Evolutionary conservation across 2,797 vertebrate genomes (phyloP).

Genomic region (Nasua narica): DNA sequence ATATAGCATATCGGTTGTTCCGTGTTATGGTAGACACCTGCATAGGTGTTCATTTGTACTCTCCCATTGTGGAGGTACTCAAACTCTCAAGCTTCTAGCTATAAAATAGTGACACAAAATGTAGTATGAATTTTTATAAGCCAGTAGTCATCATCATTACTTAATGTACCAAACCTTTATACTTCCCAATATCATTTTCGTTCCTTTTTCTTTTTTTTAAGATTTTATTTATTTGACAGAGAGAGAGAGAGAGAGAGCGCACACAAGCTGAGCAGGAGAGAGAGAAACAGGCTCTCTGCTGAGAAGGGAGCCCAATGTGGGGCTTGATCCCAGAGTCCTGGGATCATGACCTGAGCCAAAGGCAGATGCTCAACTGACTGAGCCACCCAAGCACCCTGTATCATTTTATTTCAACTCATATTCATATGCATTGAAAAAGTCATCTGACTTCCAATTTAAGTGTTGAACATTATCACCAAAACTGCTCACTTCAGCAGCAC

Average conservation of each 20-base stretch:
- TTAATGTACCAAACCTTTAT: conserved; percentile 79
- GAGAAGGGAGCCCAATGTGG: background rate
- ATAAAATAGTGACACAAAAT: conserved; percentile 79
- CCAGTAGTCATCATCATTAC: conserved; percentile 77
- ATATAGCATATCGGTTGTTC: conserved; percentile 74
- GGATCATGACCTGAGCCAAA: background rate
- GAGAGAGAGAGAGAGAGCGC: background rate
- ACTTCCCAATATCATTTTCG: conserved; percentile 70
- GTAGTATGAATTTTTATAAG: conserved; percentile 81
- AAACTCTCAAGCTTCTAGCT: conserved; percentile 77
- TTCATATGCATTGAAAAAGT: conserved; percentile 75
- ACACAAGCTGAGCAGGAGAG: background rate
- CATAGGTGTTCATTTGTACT: conserved; percentile 80
- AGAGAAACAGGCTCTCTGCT: background rate
- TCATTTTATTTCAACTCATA: conserved; percentile 78
- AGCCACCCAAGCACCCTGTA: too few relatives aligned
- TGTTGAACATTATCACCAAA: background rate
- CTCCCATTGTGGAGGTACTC: conserved; percentile 79
- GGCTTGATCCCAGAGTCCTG: background rate
- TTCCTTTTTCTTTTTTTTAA: too few relatives aligned
- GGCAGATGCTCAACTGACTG: background rate
- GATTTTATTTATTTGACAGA: background rate
- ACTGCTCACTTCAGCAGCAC: background rate
- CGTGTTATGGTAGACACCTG: conserved; percentile 79
- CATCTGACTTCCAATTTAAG: conserved; percentile 71